A percentile compares a stretch with the other conserved stretches of the same genome.
These are phyloP conservation scores for Calephelis virginiensis DNA, from an alignment of 1,140 invertebrate species.

Conservation along the genomic window DNA sequence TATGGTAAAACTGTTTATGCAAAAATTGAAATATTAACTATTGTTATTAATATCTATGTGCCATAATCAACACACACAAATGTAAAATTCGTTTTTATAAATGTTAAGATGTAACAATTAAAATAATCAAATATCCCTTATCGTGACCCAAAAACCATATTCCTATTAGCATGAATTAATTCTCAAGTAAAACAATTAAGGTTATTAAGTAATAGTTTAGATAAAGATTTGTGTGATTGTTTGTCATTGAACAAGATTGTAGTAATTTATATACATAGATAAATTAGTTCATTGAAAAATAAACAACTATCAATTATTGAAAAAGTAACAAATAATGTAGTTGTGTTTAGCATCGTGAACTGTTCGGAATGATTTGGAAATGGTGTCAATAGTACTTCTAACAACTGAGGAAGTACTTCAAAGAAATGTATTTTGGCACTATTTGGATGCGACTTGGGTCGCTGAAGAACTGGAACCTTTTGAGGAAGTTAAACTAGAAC, in stretches of 20 bases:
- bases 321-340: background rate
- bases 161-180: too few relatives aligned
- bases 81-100: too few relatives aligned
- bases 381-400: conserved; percentile 63
- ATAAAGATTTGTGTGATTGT: conserved; percentile 22
- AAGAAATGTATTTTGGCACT: conserved; percentile 64
- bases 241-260: conserved; percentile 22
- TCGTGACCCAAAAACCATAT: too few relatives aligned
- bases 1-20: too few relatives aligned
- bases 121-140: too few relatives aligned
- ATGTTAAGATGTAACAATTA: too few relatives aligned
- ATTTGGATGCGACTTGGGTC: conserved; percentile 61
- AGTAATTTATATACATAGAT: background rate
- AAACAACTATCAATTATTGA: background rate
- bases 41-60: too few relatives aligned
- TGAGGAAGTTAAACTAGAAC: conserved; percentile 61
- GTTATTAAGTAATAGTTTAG: conserved; percentile 20
- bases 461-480: conserved; percentile 68
- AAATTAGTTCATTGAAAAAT: background rate
- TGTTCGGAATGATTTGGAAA: conserved; percentile 24
- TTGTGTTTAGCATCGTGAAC: conserved; percentile 4
- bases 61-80: too few relatives aligned
- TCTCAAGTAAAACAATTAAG: background rate
- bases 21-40: too few relatives aligned
- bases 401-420: conserved; percentile 67